Percentiles rank a stretch among this genome's conserved stretches.
Evolutionary conservation across 2,888 invertebrate genomes (phyloP).

Genomic region (Callimorpha dominula): DNA sequence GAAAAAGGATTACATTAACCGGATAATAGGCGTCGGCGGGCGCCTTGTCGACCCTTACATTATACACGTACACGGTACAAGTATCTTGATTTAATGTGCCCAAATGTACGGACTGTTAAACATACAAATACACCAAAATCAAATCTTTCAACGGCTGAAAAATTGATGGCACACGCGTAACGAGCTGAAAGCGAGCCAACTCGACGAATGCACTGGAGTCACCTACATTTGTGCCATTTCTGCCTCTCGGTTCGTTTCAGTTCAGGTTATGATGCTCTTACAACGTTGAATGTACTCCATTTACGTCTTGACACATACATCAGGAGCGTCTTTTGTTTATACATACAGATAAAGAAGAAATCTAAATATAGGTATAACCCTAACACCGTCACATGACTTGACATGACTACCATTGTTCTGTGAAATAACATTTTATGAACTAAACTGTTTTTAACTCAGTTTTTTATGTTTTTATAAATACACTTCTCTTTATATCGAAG

Average conservation of each 20-base stretch:
- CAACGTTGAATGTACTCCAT: slow-evolving; percentile 22
- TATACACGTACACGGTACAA: background rate
- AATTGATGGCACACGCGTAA: slow-evolving; percentile 45
- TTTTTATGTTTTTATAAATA: too few relatives aligned
- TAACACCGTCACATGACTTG: too few relatives aligned
- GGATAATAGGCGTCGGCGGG: slow-evolving; percentile 30
- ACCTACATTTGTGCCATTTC: slow-evolving; percentile 28
- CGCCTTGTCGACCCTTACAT: slow-evolving; percentile 15
- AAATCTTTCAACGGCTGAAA: slow-evolving; percentile 25
- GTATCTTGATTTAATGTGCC: slow-evolving; percentile 11
- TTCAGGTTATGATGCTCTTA: slow-evolving; percentile 23
- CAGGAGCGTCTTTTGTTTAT: background rate
- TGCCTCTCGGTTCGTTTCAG: slow-evolving; percentile 25
- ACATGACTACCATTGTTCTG: too few relatives aligned
- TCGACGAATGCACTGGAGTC: slow-evolving; percentile 35
- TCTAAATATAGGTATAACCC: background rate
- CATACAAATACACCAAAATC: slow-evolving; percentile 15
- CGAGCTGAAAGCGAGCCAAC: slow-evolving; percentile 49
- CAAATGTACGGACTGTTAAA: background rate
- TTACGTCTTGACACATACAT: slow-evolving; percentile 27
- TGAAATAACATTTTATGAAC: too few relatives aligned
- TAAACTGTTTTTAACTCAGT: too few relatives aligned
- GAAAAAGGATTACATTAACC: slow-evolving; percentile 45
- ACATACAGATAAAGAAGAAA: slow-evolving; percentile 12
- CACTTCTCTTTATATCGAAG: too few relatives aligned